A percentile compares a stretch with the other conserved stretches of the same genome.
Evolutionary conservation across 2,113 vertebrate species (phyloP).

Genomic region (Otus sunia): DNA sequence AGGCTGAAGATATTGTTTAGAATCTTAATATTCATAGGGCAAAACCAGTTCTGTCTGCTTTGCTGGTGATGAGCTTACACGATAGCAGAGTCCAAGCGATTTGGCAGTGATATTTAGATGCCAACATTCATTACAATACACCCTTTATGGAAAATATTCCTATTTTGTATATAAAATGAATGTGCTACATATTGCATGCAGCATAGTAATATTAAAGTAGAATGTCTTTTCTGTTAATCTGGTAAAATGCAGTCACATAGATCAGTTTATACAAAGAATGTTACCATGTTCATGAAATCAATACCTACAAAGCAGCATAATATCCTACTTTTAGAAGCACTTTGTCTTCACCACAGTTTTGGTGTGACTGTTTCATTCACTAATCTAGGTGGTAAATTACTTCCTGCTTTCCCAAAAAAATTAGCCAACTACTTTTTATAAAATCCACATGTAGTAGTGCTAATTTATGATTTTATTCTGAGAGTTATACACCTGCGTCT

Average conservation of each 20-base stretch:
- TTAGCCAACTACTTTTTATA: not conserved
- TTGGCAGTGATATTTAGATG: not conserved
- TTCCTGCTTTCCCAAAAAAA: not conserved
- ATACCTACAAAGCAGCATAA: not conserved
- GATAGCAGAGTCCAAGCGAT: not conserved
- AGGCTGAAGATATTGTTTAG: not conserved
- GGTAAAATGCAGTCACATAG: not conserved
- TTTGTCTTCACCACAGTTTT: not conserved
- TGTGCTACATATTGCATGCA: not conserved
- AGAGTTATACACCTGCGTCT: not conserved
- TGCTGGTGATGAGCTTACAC: not conserved
- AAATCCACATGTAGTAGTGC: not conserved
- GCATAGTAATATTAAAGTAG: not conserved
- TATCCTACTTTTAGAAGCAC: not conserved
- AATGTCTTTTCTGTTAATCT: not conserved
- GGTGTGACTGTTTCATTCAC: not conserved
- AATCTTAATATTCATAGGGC: not conserved
- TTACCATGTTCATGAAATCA: not conserved
- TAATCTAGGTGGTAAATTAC: not conserved
- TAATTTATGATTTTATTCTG: not conserved
- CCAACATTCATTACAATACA: not conserved
- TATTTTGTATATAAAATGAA: not conserved
- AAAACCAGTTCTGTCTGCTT: not conserved
- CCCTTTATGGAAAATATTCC: not conserved
- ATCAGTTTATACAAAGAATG: not conserved